Conservation (phyloP, 2,888 invertebrate species). For the Drosophila longiperda region DNA sequence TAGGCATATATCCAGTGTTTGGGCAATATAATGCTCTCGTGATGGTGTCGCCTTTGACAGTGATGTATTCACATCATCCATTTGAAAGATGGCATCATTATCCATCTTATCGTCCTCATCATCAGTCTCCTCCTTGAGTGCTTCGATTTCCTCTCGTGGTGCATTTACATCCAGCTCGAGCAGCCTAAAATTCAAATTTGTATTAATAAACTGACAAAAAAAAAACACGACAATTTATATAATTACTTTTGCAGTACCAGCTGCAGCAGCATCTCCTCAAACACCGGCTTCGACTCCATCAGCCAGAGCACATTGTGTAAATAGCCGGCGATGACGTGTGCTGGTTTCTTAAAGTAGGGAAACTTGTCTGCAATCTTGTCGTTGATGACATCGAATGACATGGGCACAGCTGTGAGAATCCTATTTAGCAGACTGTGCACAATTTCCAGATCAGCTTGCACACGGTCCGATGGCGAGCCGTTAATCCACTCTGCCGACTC, state of each 20-base stretch:
- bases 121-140: constrained; percentile 85
- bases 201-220: not conserved
- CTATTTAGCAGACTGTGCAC: constrained; percentile 87
- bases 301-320: constrained; percentile 92
- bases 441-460: constrained; percentile 87
- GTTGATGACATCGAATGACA: constrained; percentile 89
- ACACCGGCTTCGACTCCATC: constrained; percentile 90
- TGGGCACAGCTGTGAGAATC: constrained; percentile 85
- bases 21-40: constrained; percentile 87
- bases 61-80: constrained; percentile 63
- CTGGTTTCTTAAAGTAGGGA: constrained; percentile 91
- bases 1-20: constrained; percentile 92
- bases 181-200: constrained; percentile 86
- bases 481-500: constrained; percentile 87
- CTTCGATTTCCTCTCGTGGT: constrained; percentile 87
- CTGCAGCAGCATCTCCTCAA: constrained; percentile 89
- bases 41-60: constrained; percentile 40
- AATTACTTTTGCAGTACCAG: constrained; percentile 91
- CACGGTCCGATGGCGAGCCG: constrained; percentile 86
- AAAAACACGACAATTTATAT: not conserved
- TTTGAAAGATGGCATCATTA: constrained; percentile 80
- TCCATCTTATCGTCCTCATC: constrained; percentile 81
- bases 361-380: constrained; percentile 88
- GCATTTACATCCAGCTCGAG: constrained; percentile 90
- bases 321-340: constrained; percentile 90